These are phyloP conservation scores for Bombus pascuorum DNA, from an alignment of 1,140 invertebrate species.

Conservation along the genomic window DNA sequence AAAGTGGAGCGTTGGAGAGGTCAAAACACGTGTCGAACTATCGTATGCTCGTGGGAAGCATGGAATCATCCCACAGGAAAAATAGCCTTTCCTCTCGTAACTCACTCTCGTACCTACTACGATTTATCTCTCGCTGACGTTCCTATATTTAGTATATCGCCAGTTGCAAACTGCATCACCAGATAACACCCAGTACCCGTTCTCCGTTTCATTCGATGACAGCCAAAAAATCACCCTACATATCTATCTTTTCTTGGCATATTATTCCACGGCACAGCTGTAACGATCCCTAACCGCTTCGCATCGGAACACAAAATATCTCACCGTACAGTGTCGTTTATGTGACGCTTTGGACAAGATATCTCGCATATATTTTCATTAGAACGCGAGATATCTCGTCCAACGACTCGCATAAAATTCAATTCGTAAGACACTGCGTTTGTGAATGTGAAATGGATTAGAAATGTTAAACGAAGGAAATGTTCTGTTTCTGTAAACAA, in stretches of 20 bases:
- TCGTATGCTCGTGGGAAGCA: slow-evolving; percentile 43
- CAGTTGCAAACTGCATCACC: neutral
- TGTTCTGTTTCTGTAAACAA: no score
- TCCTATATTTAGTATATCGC: slow-evolving; percentile 48
- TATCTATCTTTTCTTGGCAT: neutral
- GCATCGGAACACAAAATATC: no score
- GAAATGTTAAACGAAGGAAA: no score
- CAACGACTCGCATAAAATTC: no score
- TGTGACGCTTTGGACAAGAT: no score
- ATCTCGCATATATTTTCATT: no score
- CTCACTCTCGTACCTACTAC: slow-evolving; percentile 8
- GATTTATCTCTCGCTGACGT: slow-evolving; percentile 30
- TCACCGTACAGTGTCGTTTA: no score
- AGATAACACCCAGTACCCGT: slow-evolving; percentile 20
- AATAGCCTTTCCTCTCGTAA: slow-evolving; percentile 26
- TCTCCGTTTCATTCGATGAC: neutral
- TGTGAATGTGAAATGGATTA: no score
- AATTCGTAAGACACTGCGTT: no score
- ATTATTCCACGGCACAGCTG: neutral
- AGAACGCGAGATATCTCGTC: no score
- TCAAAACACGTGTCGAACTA: slow-evolving; percentile 47
- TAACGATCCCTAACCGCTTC: neutral
- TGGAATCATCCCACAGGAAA: slow-evolving; percentile 21
- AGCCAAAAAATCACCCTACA: neutral
- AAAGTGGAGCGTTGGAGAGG: neutral